Evolutionary conservation across 2,797 vertebrate species (phyloP), one percentile per base, ranked within the genome.

Genomic region (Myotis daubentonii): DNA sequence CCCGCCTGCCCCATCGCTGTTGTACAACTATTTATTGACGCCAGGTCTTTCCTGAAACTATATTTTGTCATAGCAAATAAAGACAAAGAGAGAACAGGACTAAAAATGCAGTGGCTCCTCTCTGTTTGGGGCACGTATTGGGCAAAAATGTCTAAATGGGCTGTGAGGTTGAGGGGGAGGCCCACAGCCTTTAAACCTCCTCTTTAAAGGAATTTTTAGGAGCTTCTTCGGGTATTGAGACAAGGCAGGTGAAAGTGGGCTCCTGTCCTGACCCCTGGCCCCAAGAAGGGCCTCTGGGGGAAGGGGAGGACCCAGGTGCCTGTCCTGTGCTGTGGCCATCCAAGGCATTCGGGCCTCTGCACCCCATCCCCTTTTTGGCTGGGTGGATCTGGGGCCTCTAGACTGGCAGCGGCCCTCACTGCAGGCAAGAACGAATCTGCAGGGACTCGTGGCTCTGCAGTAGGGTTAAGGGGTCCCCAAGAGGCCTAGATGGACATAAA

Each of bases 11-110:
- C 66, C 84, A 22, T 94, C 9, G 72, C 93, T 97, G 93, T 96
- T 87, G 70, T 87, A 91, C 96, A 96, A 97, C 76, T 98, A 98
- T 98, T 98, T 98, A 98, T 98, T 96, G 97, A 97, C 94, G 96
- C 97, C 83, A 79, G 92, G 97, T 98, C 94, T 95, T 93, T 95
- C 95, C 96, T 95, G 98, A 97, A 98, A 98, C 98, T 98, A 98
- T 98, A 96, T 98, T 98, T 98, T 98, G 97, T 98, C 97, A 97
- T 97, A 98, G 70, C 97, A 97, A 98, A 98, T 98, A 98, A 98
- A 98, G 91, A 87, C 89, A 47, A 98, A 97, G 83, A 96, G 44
- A 90, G 74, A 89, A 79, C 85, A 93, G 96, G 94, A 88, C 66
- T 65, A 76, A 71, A 93, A 51, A 72, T n/a, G 53, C 88, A 49